Conservation (phyloP, 2,797 vertebrate species). For the Intellagama lesueurii region DNA sequence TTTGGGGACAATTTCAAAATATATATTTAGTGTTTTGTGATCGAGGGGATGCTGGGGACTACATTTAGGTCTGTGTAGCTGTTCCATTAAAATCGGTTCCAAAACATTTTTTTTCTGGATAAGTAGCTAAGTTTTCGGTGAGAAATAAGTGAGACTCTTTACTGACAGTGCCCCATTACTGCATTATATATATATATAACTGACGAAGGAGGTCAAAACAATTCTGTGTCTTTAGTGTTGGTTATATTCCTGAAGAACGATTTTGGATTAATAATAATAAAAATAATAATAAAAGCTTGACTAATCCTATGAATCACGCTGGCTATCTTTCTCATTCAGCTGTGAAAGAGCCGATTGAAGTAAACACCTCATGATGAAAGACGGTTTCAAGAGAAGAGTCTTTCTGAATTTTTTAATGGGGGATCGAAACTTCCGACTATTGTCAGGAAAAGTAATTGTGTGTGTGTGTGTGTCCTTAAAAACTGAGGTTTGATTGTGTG, state of each 20-base stretch:
- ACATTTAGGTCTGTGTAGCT: too few species aligned
- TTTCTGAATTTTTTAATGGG: neutral
- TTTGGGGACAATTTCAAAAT: too few species aligned
- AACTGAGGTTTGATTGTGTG: neutral
- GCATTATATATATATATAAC: neutral
- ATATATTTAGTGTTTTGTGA: too few species aligned
- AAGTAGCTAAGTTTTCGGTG: neutral
- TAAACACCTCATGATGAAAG: neutral
- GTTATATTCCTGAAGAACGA: neutral
- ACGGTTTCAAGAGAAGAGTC: neutral
- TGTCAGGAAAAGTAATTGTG: neutral
- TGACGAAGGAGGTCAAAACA: neutral
- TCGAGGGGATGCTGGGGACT: too few species aligned
- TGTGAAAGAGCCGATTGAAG: neutral
- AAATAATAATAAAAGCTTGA: neutral
- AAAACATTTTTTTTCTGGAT: neutral
- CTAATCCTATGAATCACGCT: neutral
- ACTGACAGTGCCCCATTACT: neutral
- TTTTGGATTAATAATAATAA: neutral
- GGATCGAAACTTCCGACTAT: neutral
- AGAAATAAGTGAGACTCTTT: neutral
- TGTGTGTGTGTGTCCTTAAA: neutral
- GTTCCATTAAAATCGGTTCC: too few species aligned
- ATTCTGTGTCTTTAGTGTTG: neutral
- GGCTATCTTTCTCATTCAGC: neutral